Base-by-base conservation (phyloP, 2,113 vertebrate genomes). In the Eubucco bourcierii region DNA sequence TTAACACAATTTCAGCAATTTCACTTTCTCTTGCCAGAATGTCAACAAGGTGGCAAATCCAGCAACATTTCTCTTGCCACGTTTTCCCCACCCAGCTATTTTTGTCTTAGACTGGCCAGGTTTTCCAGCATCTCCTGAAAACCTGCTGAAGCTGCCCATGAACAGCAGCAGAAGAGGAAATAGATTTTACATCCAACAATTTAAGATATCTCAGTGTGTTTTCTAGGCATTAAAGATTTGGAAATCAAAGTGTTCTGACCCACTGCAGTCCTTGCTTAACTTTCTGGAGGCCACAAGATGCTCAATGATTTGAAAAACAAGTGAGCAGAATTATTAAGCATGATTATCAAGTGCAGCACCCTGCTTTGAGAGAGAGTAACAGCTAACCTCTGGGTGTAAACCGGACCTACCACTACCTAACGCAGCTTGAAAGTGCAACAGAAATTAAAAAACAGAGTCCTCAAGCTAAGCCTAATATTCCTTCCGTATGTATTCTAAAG, bases 41-140 rank as follows among this genome's bases (percentile, higher is more conserved):
- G 10, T 61, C 0, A 0, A 16, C 15, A 15, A 31, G 31, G 47
- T 5, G 2, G n/a, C 63, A 78, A 89, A 91, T 27, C 23, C 41
- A 88, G 33, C 74, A 73, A 70, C 15, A 37, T 25, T 14, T 56
- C 66, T 80, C 58, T 75, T 20, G 15, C 12, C 46, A 60, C 0
- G 0, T 63, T 82, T 56, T 75, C 63, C 66, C 13, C 65, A 83
- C 47, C 3, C 44, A 70, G 17, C 5, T 77, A 27, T 52, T 37
- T 46, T 11, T 9, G 18, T 41, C 29, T 71, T 64, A 70, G 15
- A 78, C 34, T 13, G 37, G 4, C 13, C 1, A 2, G 29, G 37
- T 46, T 88, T 90, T 68, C 55, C 58, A 90, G 50, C 10, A 76
- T 75, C n/a, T 71, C 76, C 68, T 78, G 68, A 87, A 94, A 86